These are phyloP conservation scores for Nyctibius bracteatus DNA, from an alignment of 2,113 vertebrate species.

Conservation along the genomic window DNA sequence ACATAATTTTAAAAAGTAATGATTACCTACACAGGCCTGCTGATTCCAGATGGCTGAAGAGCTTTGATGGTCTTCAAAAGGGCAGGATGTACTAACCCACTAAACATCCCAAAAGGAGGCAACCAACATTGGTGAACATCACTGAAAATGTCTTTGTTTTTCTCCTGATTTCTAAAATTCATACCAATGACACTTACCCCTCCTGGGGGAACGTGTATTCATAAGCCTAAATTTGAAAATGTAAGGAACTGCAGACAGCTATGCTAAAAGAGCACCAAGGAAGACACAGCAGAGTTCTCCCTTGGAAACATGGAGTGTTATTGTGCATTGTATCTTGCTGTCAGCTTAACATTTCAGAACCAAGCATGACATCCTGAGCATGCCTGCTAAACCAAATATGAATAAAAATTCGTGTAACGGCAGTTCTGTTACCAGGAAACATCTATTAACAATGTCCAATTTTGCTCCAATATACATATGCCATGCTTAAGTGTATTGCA, in stretches of 20 bases:
- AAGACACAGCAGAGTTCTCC: background rate
- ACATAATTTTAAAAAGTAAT: background rate
- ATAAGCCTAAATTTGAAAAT: background rate
- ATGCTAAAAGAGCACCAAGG: background rate
- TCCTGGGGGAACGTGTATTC: accelerated
- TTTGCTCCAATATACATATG: background rate
- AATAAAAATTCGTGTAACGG: slow-evolving; percentile 27
- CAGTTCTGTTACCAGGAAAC: background rate
- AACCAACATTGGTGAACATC: background rate
- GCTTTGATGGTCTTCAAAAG: background rate
- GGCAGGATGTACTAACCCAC: background rate
- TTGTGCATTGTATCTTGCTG: background rate
- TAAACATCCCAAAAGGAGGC: background rate
- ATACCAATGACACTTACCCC: background rate
- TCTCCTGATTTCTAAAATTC: background rate
- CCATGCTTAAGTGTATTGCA: background rate
- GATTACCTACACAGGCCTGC: background rate
- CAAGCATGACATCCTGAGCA: background rate
- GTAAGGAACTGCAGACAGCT: background rate
- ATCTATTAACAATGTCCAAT: background rate
- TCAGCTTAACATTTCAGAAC: background rate
- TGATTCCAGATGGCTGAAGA: background rate
- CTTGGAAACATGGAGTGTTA: background rate
- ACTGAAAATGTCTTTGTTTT: background rate
- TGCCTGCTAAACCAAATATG: background rate